Percentiles rank a stretch among this genome's conserved stretches.
Conservation (phyloP, 2,113 vertebrate genomes). For the Lophotis ruficrista region DNA sequence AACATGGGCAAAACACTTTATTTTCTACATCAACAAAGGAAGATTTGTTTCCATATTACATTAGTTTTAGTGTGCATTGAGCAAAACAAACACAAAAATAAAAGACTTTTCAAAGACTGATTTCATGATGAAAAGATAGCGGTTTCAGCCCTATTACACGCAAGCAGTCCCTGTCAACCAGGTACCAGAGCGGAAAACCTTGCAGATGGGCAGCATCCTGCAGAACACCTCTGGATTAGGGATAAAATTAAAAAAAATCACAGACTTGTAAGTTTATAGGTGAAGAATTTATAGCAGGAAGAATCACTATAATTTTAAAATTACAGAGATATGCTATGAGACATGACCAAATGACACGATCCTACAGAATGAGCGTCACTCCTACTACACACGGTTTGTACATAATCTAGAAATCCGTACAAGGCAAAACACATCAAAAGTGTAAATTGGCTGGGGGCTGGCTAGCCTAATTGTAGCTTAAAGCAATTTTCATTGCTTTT, state of each 20-base stretch:
- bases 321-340: background rate
- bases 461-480: background rate
- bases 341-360: background rate
- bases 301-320: background rate
- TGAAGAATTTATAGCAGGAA: background rate
- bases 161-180: background rate
- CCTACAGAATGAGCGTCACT: background rate
- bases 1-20: conserved; percentile 33
- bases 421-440: background rate
- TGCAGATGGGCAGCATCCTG: background rate
- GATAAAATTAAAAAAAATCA: background rate
- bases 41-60: conserved; percentile 61
- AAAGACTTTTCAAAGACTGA: conserved; percentile 15
- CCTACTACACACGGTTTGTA: background rate
- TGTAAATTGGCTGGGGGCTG: background rate
- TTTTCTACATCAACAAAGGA: conserved; percentile 23
- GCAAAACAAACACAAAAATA: conserved; percentile 36
- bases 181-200: background rate
- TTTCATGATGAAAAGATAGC: background rate
- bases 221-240: background rate
- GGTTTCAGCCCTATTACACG: background rate
- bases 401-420: background rate
- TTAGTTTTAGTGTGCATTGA: conserved; percentile 2
- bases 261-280: background rate
- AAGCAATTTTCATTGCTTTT: background rate